Conservation (phyloP, 2,888 invertebrate genomes). For the Macrosiphum euphorbiae region DNA sequence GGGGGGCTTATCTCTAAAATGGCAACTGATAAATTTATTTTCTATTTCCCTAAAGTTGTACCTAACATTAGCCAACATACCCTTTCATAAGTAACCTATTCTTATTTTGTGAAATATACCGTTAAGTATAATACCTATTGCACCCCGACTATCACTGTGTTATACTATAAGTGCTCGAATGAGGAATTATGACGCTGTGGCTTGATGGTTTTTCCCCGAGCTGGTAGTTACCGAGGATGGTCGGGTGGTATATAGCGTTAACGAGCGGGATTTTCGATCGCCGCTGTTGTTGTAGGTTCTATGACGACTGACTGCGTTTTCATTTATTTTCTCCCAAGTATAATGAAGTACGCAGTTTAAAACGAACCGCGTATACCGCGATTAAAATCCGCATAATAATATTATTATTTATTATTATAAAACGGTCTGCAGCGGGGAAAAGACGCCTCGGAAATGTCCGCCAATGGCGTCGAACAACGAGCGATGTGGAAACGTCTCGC, state of each 20-base stretch:
- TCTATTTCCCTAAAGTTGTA: not conserved
- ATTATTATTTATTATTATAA: not conserved
- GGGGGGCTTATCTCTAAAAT: not conserved
- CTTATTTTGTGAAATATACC: not conserved
- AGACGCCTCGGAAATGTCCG: not conserved
- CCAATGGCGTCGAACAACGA: not conserved
- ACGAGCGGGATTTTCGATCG: not conserved
- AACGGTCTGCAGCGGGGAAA: not conserved
- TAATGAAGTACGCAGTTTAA: not conserved
- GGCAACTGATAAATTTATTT: not conserved
- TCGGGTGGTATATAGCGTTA: not conserved
- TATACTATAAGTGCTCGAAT: not conserved
- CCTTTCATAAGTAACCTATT: not conserved
- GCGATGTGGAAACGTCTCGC: not conserved
- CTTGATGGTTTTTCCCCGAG: not conserved
- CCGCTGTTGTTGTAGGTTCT: not conserved
- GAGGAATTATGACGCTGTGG: not conserved
- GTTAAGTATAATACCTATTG: no score
- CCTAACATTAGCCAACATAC: no score
- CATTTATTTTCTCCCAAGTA: not conserved
- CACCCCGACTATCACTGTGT: no score
- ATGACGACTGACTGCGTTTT: not conserved
- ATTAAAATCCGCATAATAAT: not conserved
- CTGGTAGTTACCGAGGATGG: not conserved
- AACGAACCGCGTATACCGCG: not conserved